Base-by-base conservation (phyloP, 1,140 invertebrate genomes). In the Dendrolimus punctatus region DNA sequence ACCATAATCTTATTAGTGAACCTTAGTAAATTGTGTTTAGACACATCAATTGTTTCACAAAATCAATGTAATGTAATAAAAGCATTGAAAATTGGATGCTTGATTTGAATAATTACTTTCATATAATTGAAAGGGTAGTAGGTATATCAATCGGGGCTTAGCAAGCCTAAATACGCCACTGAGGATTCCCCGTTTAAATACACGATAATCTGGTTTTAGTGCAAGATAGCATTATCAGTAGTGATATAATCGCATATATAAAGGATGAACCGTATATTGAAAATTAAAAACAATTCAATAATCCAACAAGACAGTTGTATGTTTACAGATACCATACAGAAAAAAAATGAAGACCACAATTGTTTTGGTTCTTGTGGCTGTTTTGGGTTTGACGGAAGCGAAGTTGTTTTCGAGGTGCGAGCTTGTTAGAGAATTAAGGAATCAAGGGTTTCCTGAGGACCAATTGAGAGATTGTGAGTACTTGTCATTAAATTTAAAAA, bases 391-490 rank as follows among this genome's bases (percentile, higher is more conserved):
- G 37, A 43, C 42, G 50, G 23, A 76, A 44, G 64, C 61, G 4
- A 73, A 71, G 49, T 51, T 62, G 5, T 68, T 73, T 23, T 54
- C 48, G 9, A 66, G 61, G 58, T 80, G 76, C 46, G 64, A 64
- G 5, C 46, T 80, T 45, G 71, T 72, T 0, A 48, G 54, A 0
- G 69, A 76, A n/a, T 40, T 77, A 40, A 66, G 73, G 53, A 67
- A 37, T n/a, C 69, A 77, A 39, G 73, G 71, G 0, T 77, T 80
- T 46, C 71, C 72, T n/a, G 72, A 76, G 36, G 45, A 55, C 9
- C 55, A 73, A 42, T 55, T 80, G 54, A 60, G 63, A 47, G 62
- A 77, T 51, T 80, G 76, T 80, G 51, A 74, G 71, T 73, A 55
- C 43, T 46, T 3, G 23, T 23, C 23, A 2, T 23, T 23, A 1